Conservation (phyloP, 2,797 vertebrate species). For the Anguilla obscura region DNA sequence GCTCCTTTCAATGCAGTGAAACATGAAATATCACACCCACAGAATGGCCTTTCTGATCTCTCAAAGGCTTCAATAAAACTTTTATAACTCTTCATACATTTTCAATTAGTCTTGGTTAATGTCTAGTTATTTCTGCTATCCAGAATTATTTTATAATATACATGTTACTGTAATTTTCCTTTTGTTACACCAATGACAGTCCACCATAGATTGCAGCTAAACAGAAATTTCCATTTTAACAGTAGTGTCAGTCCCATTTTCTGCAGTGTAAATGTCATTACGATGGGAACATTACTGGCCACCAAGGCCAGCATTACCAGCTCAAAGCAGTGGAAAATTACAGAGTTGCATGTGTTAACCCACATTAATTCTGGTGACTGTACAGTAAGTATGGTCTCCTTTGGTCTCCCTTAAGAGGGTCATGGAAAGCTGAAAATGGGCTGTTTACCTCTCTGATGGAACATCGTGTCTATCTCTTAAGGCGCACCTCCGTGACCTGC, state of each 20-base stretch:
- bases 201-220: not conserved
- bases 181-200: not conserved
- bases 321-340: not conserved
- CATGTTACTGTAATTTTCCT: not conserved
- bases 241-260: not conserved
- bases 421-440: not conserved
- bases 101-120: not conserved
- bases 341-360: not conserved
- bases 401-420: not conserved
- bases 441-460: not conserved
- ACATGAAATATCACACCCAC: not conserved
- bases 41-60: not conserved
- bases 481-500: slow-evolving; percentile 1
- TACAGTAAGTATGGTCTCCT: not conserved
- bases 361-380: slow-evolving; percentile 4
- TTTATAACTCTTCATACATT: not conserved
- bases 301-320: not conserved
- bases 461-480: not conserved
- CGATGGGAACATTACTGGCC: not conserved
- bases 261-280: not conserved
- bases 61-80: not conserved
- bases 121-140: not conserved
- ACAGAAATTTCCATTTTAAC: not conserved
- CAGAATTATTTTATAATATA: not conserved
- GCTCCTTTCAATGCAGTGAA: not conserved